These are phyloP conservation scores for Dicaeum eximium DNA, from an alignment of 2,113 vertebrate species.

Conservation along the genomic window DNA sequence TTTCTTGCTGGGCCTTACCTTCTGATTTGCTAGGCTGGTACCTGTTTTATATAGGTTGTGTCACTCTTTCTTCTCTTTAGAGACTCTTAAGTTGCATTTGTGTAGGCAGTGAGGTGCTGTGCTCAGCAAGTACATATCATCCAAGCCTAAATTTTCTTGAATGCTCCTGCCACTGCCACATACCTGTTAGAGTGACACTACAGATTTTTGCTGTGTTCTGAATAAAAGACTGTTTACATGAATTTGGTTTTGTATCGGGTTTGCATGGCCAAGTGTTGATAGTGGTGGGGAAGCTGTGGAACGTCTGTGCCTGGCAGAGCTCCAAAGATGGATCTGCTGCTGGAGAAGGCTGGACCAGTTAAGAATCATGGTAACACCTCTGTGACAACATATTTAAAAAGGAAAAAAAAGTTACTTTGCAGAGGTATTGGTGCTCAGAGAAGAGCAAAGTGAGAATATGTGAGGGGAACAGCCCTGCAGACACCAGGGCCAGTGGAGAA, in stretches of 20 bases:
- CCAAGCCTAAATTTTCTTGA: background rate
- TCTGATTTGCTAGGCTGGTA: background rate
- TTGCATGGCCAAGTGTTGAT: background rate
- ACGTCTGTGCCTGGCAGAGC: background rate
- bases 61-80: background rate
- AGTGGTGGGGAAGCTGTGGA: background rate
- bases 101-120: background rate
- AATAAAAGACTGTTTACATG: background rate
- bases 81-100: background rate
- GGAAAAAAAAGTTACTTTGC: background rate
- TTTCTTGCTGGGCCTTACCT: background rate
- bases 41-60: background rate
- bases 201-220: background rate
- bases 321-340: background rate
- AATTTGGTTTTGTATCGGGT: background rate
- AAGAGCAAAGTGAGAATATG: background rate
- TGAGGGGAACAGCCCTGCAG: background rate
- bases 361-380: background rate
- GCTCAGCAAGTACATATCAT: background rate
- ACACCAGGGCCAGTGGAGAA: background rate
- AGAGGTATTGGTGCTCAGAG: background rate
- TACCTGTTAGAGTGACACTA: background rate
- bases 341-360: background rate
- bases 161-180: background rate
- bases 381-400: background rate